Conservation (phyloP, 2,113 vertebrate genomes). For the Acanthisitta chloris region DNA sequence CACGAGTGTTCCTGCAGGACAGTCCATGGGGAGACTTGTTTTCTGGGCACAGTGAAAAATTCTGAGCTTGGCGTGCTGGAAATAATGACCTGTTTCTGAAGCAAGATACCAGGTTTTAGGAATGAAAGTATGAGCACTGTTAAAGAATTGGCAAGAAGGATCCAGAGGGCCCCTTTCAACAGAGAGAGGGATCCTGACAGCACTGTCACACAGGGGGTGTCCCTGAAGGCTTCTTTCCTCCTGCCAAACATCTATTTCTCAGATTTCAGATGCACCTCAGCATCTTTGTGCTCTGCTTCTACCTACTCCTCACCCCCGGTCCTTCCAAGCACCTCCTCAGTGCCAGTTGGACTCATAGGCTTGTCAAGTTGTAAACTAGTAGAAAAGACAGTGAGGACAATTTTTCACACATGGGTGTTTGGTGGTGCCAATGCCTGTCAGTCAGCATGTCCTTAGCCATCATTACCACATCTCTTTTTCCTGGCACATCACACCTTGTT, state of each 20-base stretch:
- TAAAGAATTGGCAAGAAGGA: not conserved
- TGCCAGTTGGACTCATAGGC: not conserved
- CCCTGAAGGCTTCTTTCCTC: not conserved
- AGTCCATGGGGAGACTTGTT: not conserved
- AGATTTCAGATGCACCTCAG: not conserved
- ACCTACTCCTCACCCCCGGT: not conserved
- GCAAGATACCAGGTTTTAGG: not conserved
- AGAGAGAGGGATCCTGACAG: not conserved
- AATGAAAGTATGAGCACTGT: not conserved
- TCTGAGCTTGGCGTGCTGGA: not conserved
- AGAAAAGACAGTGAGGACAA: not conserved
- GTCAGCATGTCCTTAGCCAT: not conserved
- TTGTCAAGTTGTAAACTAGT: not conserved
- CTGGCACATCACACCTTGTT: not conserved
- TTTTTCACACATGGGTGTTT: not conserved
- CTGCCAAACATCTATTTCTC: not conserved
- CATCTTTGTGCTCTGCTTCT: not conserved
- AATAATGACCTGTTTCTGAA: not conserved
- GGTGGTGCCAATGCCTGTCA: not conserved
- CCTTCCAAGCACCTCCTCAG: not conserved
- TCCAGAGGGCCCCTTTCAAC: not conserved
- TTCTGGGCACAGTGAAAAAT: not conserved
- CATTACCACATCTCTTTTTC: conserved; percentile 34
- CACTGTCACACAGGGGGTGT: not conserved
- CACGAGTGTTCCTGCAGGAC: not conserved